Conservation (phyloP, 2,113 vertebrate genomes). For the Syngnathus typhle region DNA sequence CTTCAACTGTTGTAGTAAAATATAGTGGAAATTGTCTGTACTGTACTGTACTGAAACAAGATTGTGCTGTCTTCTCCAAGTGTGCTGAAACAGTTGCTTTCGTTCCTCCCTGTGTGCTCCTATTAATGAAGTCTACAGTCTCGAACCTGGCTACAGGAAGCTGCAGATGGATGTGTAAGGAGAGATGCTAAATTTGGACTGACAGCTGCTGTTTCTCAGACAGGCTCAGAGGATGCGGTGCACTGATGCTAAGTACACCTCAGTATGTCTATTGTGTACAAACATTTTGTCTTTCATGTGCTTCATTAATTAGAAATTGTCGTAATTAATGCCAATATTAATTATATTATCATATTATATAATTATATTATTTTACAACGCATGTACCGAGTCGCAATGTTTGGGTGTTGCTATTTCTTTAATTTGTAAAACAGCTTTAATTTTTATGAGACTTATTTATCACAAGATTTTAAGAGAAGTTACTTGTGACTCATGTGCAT, state of each 20-base stretch:
- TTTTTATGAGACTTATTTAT: neutral
- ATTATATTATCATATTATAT: too few relatives aligned
- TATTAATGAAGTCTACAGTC: slow-evolving; percentile 52
- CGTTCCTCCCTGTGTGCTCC: slow-evolving; percentile 9
- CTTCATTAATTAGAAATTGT: neutral
- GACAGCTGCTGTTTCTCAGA: slow-evolving; percentile 1
- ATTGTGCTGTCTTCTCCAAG: slow-evolving; percentile 5
- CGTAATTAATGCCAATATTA: neutral
- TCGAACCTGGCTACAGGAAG: slow-evolving; percentile 55
- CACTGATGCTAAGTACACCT: slow-evolving; percentile 6
- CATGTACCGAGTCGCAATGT: too few relatives aligned
- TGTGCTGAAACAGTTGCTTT: slow-evolving; percentile 5
- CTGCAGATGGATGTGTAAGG: slow-evolving; percentile 52
- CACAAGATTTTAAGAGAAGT: too few relatives aligned
- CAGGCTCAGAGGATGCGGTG: slow-evolving; percentile 10
- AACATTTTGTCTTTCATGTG: neutral
- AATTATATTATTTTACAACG: too few relatives aligned
- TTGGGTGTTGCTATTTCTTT: neutral
- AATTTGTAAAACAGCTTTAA: neutral
- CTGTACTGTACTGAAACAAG: neutral
- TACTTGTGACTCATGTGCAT: neutral
- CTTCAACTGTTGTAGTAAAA: neutral
- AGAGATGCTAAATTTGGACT: neutral
- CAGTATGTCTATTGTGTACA: slow-evolving; percentile 7
- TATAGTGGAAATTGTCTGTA: too few relatives aligned